These are phyloP conservation scores for Chymomyza amoena DNA, from an alignment of 2,888 invertebrate species.

Conservation along the genomic window DNA sequence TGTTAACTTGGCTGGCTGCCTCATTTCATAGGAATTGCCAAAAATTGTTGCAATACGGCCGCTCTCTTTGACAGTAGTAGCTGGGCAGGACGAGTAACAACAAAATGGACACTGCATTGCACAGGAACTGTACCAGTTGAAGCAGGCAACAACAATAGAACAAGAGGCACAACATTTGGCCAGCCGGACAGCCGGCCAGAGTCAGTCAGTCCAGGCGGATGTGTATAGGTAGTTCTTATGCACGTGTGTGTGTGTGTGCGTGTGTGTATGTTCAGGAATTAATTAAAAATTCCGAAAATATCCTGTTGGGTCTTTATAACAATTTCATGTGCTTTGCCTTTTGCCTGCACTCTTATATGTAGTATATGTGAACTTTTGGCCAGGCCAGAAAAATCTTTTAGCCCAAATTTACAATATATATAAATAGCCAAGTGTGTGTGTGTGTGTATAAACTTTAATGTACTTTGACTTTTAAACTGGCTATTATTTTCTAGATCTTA, in stretches of 20 bases:
- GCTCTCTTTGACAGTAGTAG: slow-evolving; percentile 46
- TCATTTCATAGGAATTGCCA: slow-evolving; percentile 68
- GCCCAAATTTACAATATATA: background rate
- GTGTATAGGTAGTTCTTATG: slow-evolving; percentile 22
- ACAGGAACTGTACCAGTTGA: slow-evolving; percentile 31
- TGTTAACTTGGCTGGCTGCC: slow-evolving; percentile 18
- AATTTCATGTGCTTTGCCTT: slow-evolving; percentile 54
- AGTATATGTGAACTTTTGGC: background rate
- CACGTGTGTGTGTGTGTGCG: slow-evolving; percentile 12
- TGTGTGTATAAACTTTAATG: slow-evolving; percentile 31
- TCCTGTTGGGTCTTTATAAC: slow-evolving; percentile 72
- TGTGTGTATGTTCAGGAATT: slow-evolving; percentile 47
- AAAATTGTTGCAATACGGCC: slow-evolving; percentile 61
- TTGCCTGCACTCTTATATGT: slow-evolving; percentile 20
- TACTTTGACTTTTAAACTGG: slow-evolving; percentile 50
- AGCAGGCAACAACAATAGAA: slow-evolving; percentile 32
- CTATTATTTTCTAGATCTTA: slow-evolving; percentile 26
- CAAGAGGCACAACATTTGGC: slow-evolving; percentile 33
- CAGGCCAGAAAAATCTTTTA: slow-evolving; percentile 45
- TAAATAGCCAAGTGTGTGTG: slow-evolving; percentile 13
- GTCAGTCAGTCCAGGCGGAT: slow-evolving; percentile 37
- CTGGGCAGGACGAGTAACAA: slow-evolving; percentile 18
- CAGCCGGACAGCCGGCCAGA: slow-evolving; percentile 39
- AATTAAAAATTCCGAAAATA: slow-evolving; percentile 75
- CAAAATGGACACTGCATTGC: slow-evolving; percentile 36